Evolutionary conservation across 2,797 vertebrate species (phyloP).

Genomic region (Anisognathus igniventris): DNA sequence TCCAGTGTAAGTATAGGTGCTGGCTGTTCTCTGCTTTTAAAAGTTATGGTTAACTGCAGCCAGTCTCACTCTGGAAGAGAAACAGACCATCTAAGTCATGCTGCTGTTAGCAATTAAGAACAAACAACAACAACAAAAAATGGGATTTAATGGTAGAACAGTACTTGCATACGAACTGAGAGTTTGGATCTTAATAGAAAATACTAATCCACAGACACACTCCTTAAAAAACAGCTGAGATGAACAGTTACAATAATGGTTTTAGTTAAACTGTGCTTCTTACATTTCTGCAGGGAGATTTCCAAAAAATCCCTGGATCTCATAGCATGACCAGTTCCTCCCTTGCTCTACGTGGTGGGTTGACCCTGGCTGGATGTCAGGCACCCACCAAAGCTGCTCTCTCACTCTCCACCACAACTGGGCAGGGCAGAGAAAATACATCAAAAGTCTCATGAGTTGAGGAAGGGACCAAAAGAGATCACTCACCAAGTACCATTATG

Average conservation of each 20-base stretch:
- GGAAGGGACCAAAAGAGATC: not conserved
- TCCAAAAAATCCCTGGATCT: not conserved
- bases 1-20: not conserved
- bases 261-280: not conserved
- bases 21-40: not conserved
- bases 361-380: not conserved
- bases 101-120: not conserved
- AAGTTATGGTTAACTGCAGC: not conserved
- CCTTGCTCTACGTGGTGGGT: fast-evolving
- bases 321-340: not conserved
- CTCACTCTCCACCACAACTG: not conserved
- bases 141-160: not conserved
- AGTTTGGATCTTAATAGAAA: not conserved
- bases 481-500: not conserved
- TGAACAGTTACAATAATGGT: not conserved
- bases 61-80: not conserved
- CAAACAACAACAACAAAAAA: not conserved
- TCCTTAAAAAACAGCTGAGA: not conserved
- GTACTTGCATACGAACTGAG: not conserved
- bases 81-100: not conserved
- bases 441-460: not conserved
- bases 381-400: not conserved
- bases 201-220: not conserved
- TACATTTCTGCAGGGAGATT: not conserved
- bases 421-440: not conserved